phyloP scores from a whole-genome alignment of 2,113 vertebrate species.

The Labeo rohita region DNA sequence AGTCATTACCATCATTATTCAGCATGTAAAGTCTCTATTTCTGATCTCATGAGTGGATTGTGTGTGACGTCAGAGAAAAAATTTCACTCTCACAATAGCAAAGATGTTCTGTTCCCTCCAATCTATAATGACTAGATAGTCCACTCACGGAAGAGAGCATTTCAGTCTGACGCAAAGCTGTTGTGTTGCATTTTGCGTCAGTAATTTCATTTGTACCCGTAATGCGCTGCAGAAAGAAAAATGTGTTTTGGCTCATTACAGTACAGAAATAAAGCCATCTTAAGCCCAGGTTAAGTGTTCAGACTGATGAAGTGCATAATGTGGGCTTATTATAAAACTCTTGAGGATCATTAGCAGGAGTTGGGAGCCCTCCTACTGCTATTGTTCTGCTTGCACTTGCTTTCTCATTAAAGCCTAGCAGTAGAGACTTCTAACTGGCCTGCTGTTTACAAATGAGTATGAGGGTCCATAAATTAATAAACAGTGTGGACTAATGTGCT shows the following conservation, averaged over 20 bases:
- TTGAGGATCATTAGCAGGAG: constrained; percentile 30
- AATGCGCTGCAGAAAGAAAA: background rate
- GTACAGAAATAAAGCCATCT: constrained; percentile 24
- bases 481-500: constrained; percentile 6
- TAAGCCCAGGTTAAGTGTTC: constrained; percentile 41
- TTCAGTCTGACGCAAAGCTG: background rate
- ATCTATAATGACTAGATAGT: constrained; percentile 30
- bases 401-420: constrained; percentile 45
- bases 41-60: background rate
- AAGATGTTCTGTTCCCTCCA: background rate
- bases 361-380: constrained; percentile 33
- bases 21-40: background rate
- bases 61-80: constrained; percentile 3
- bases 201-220: background rate
- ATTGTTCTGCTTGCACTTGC: constrained; percentile 45
- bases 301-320: constrained; percentile 37
- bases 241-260: constrained; percentile 3
- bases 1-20: constrained; percentile 18
- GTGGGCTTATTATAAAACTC: constrained; percentile 34
- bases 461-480: constrained; percentile 40
- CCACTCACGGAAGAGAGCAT: constrained; percentile 32
- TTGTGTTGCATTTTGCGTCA: constrained; percentile 12
- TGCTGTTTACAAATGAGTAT: constrained; percentile 28
- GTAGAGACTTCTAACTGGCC: constrained; percentile 9
- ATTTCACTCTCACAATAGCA: background rate